A percentile compares a stretch with the other conserved stretches of the same genome.
Conservation (phyloP, 64 coral and sea anemone species). For the Montipora foliosa region DNA sequence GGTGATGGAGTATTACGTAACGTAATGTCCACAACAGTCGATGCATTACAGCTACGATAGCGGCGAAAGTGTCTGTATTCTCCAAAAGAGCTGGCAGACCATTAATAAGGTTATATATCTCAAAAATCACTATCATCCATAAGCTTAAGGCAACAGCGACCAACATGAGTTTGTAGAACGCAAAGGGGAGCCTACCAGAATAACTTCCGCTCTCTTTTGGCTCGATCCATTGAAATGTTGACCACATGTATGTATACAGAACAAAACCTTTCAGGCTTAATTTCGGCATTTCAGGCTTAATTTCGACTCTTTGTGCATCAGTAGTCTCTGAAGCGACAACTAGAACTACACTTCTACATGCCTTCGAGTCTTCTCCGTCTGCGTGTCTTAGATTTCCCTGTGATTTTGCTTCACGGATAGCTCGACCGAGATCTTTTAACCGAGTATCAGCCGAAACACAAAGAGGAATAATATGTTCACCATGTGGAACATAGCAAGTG, state of each 20-base stretch:
- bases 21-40: conserved; percentile 76
- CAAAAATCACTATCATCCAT: conserved; percentile 63
- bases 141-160: conserved; percentile 57
- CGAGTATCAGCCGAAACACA: conserved; percentile 23
- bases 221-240: conserved; percentile 79
- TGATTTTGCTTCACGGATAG: neutral
- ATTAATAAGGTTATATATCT: conserved; percentile 65
- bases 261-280: conserved; percentile 43
- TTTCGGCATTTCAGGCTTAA: too few species aligned
- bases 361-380: neutral
- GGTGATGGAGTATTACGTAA: conserved; percentile 69
- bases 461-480: conserved; percentile 41
- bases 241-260: conserved; percentile 75
- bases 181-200: conserved; percentile 12
- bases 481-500: conserved; percentile 49
- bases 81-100: conserved; percentile 56
- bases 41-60: conserved; percentile 70
- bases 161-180: conserved; percentile 59
- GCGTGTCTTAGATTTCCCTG: neutral
- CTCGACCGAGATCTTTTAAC: conserved; percentile 18
- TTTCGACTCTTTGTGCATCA: neutral
- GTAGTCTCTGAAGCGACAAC: too few species aligned
- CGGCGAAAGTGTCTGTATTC: conserved; percentile 44
- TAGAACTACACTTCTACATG: neutral
- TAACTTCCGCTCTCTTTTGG: conserved; percentile 41